phyloP scores from a whole-genome alignment of 2,113 vertebrate genomes.

The Microcebus griseorufus region DNA sequence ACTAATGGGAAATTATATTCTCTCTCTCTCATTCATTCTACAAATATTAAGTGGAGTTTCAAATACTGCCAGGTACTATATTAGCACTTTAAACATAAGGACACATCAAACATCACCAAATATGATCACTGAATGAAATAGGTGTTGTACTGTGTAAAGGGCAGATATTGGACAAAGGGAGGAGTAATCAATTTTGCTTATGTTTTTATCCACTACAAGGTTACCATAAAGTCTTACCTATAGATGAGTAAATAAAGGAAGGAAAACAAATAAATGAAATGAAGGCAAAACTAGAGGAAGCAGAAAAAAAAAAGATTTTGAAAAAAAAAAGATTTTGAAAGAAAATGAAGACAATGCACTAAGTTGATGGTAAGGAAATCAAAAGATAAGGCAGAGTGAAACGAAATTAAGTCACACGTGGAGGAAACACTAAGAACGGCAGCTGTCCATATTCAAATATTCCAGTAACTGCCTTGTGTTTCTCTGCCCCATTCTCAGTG shows the following conservation, averaged over 20 bases:
- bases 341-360: background rate
- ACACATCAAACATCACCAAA: background rate
- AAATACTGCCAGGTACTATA: background rate
- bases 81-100: background rate
- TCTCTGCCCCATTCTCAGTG: background rate
- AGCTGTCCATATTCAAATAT: background rate
- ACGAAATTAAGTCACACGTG: background rate
- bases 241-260: background rate
- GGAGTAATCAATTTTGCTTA: background rate
- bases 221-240: background rate
- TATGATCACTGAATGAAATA: background rate
- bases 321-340: background rate
- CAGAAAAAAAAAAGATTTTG: conserved; percentile 12
- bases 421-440: background rate
- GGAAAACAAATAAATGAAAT: background rate
- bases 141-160: background rate
- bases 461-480: background rate
- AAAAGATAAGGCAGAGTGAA: background rate
- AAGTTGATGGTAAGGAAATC: background rate
- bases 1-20: background rate
- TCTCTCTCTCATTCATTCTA: background rate
- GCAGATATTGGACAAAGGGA: background rate
- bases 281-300: background rate
- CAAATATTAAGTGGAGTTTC: background rate
- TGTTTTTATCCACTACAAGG: background rate